Base-by-base conservation (phyloP, 92 coral and sea anemone species). In the Porites rus region DNA sequence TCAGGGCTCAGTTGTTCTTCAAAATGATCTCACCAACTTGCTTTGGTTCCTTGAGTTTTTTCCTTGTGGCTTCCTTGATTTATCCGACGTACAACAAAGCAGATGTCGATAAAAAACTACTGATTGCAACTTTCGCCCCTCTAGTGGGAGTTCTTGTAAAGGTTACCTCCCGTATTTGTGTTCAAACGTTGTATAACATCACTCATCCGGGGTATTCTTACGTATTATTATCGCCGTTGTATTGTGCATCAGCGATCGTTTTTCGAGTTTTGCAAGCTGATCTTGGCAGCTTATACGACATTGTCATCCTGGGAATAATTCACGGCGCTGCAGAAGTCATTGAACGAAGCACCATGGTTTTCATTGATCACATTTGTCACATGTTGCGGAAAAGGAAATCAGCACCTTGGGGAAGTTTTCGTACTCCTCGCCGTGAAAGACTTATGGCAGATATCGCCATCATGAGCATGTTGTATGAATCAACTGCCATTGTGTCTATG, bases 391-490 rank as follows among this genome's bases (percentile, higher is more conserved):
- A 79, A 66, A 79, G 84, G 51, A 51, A 1, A 54, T 65, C 64
- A 51, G 64, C 75, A 16, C 79, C 88, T 51, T 84, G 88, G 81
- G 83, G 83, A 76, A 51, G 81, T 64, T 84, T 84, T 64, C 88
- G 88, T 21, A 74, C 81, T 74, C 88, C 74, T 76, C 76, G 88
- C 74, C 81, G 88, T 76, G 88, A 84, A 7, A 74, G 88, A 21
- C 84, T 84, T 8, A 63, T 63, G 81, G 82, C 88, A 19, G 88
- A 84, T 76, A 84, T 65, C 79, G 80, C 80, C 10, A 84, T 84
- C 43, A 84, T 84, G 88, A 82, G 86, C 75, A 79, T 78, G 71
- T 17, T 78, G 72, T 50, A 6, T 63, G 83, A 78, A 63, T 78
- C 83, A 13, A 16, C 61, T 62, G 69, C 83, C 14, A 63, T 78